A percentile compares a stretch with the other conserved stretches of the same genome.
Evolutionary conservation across 2,888 invertebrate genomes (phyloP).

Genomic region (Hypsopygia costalis): DNA sequence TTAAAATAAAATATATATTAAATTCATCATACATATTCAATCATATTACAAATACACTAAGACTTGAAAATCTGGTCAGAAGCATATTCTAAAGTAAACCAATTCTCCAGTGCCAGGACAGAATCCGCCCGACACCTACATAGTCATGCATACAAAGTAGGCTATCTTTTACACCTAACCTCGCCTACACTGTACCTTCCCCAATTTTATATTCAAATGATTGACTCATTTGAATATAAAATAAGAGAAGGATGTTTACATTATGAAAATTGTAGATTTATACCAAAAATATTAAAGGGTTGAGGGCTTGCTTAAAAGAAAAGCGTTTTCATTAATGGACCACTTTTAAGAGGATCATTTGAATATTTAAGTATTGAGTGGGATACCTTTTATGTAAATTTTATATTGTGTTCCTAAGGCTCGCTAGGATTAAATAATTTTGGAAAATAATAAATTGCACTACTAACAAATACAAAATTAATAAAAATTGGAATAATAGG

Average conservation of each 20-base stretch:
- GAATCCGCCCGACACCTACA: too few relatives aligned
- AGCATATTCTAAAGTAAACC: background rate
- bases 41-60: too few relatives aligned
- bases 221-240: background rate
- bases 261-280: conserved; percentile 9
- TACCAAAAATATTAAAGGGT: conserved; percentile 15
- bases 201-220: conserved; percentile 17
- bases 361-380: background rate
- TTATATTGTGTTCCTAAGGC: too few relatives aligned
- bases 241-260: too few relatives aligned
- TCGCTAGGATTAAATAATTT: too few relatives aligned
- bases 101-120: background rate
- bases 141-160: conserved; percentile 7
- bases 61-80: background rate
- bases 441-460: too few relatives aligned
- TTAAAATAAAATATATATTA: too few relatives aligned
- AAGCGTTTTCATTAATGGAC: background rate
- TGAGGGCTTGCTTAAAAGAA: conserved; percentile 1
- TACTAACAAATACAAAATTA: too few relatives aligned
- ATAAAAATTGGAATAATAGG: too few relatives aligned
- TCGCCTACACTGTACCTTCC: conserved; percentile 3
- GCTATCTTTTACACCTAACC: too few relatives aligned
- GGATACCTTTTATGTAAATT: too few relatives aligned
- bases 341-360: background rate
- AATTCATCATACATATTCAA: too few relatives aligned